Conservation (phyloP, 2,888 invertebrate species). For the Prenolepis imparis region DNA sequence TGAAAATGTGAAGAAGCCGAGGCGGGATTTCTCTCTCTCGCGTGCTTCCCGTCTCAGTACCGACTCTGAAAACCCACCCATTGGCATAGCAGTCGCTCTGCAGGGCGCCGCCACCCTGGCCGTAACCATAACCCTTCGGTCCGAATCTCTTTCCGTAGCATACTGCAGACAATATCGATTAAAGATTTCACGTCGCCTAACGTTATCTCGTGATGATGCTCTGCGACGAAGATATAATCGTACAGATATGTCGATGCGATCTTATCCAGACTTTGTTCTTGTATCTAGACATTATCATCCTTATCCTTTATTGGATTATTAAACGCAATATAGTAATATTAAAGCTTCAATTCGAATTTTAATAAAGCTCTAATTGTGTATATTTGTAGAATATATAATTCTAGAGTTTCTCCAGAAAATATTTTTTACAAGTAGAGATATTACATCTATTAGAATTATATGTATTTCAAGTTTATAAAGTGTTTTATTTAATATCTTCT, state of each 20-base stretch:
- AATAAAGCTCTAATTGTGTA: not conserved
- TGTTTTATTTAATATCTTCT: not conserved
- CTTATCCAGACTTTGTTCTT: not conserved
- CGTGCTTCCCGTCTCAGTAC: slow-evolving; percentile 74
- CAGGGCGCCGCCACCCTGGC: slow-evolving; percentile 97
- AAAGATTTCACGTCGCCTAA: slow-evolving; percentile 74
- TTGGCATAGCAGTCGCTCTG: slow-evolving; percentile 95
- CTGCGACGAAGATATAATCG: slow-evolving; percentile 48
- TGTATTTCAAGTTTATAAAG: not conserved
- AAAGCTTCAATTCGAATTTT: not conserved
- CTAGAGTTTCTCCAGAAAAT: not conserved
- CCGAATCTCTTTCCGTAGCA: slow-evolving; percentile 99
- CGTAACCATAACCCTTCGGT: slow-evolving; percentile 98
- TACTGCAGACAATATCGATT: slow-evolving; percentile 88
- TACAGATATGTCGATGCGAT: slow-evolving; percentile 4
- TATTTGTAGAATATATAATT: not conserved
- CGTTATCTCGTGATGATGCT: slow-evolving; percentile 23
- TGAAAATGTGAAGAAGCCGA: slow-evolving; percentile 80
- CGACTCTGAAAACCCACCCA: slow-evolving; percentile 89
- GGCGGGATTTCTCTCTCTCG: slow-evolving; percentile 76
- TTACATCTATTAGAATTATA: not conserved
- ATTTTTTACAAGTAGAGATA: not conserved
- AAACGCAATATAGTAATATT: not conserved
- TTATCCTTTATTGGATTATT: not conserved
- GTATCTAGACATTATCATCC: not conserved